Conservation (phyloP, 2,888 invertebrate genomes). For the Pseudococcus viburni region DNA sequence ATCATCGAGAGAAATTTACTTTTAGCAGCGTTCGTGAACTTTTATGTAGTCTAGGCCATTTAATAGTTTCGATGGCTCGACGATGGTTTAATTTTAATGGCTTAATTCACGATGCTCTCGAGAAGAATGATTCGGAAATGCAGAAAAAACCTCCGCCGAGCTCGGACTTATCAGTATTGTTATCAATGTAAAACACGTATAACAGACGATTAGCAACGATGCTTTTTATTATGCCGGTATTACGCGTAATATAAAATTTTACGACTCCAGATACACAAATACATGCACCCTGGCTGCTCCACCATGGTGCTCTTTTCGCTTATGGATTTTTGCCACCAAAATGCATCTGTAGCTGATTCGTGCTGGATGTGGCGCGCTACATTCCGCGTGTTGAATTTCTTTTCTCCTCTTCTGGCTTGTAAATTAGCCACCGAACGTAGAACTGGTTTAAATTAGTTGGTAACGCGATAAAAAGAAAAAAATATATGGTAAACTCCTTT, state of each 20-base stretch:
- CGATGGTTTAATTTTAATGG: constrained; percentile 51
- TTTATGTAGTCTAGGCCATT: background rate
- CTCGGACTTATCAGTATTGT: background rate
- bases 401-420: constrained; percentile 6
- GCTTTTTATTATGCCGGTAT: constrained; percentile 17
- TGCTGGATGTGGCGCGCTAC: background rate
- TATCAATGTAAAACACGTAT: constrained; percentile 37
- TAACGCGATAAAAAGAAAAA: constrained; percentile 43
- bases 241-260: constrained; percentile 20
- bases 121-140: background rate
- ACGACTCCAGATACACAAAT: background rate
- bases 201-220: constrained; percentile 17
- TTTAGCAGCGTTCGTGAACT: background rate
- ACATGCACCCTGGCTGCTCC: background rate
- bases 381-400: constrained; percentile 39
- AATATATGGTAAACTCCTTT: constrained; percentile 41
- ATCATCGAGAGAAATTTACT: background rate
- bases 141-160: background rate
- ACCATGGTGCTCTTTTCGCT: background rate
- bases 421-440: constrained; percentile 56
- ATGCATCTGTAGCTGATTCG: background rate
- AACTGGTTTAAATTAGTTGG: constrained; percentile 59
- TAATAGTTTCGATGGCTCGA: background rate
- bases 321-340: constrained; percentile 27
- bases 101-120: constrained; percentile 6